Percentiles rank a stretch among this genome's conserved stretches.
These are phyloP conservation scores for Merops nubicus DNA, from an alignment of 2,113 vertebrate species.

Conservation along the genomic window DNA sequence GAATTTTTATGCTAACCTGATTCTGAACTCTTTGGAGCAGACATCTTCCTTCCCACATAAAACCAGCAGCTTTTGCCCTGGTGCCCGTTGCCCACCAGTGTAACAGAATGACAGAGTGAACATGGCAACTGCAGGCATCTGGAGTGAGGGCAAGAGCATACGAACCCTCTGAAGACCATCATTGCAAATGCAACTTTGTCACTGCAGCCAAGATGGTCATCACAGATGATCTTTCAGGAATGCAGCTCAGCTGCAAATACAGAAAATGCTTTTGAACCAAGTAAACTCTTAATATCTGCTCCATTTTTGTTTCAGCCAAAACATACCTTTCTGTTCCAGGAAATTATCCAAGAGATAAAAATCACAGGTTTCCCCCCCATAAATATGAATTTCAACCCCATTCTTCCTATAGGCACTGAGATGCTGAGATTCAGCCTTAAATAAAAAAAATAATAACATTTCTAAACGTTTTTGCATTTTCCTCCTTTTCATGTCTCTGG, in stretches of 20 bases:
- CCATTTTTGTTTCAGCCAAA: background rate
- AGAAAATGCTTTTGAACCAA: background rate
- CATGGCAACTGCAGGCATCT: background rate
- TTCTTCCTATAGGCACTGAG: background rate
- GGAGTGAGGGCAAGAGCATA: background rate
- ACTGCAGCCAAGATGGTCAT: background rate
- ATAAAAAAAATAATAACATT: background rate
- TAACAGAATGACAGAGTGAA: background rate
- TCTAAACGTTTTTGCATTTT: background rate
- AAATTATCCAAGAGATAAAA: background rate
- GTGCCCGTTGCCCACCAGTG: background rate
- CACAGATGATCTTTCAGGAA: background rate
- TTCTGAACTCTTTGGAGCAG: slow-evolving; percentile 38
- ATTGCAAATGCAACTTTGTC: background rate
- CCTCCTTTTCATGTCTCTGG: background rate
- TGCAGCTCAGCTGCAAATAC: background rate
- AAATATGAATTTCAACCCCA: too few relatives aligned
- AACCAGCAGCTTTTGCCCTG: background rate
- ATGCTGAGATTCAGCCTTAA: background rate
- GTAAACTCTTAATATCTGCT: background rate
- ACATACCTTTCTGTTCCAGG: background rate
- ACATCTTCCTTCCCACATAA: slow-evolving; percentile 3
- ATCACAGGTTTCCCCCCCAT: background rate
- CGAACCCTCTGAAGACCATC: background rate
- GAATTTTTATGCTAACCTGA: slow-evolving; percentile 51